Base-by-base conservation (phyloP, 2,888 invertebrate species). In the Charanyca ferruginea region DNA sequence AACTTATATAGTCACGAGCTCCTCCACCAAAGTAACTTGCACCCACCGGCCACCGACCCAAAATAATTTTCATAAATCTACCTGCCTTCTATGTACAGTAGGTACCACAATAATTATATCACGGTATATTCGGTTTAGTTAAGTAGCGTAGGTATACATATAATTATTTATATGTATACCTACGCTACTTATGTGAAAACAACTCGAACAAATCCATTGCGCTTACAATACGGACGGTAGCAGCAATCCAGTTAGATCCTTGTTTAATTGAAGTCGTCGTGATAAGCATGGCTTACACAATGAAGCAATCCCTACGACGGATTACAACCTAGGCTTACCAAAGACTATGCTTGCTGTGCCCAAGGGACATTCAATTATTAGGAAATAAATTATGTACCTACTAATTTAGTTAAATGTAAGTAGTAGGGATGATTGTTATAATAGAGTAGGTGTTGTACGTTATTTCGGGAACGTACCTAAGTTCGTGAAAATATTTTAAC, bases 211-310 rank as follows among this genome's bases (percentile, higher is more conserved):
- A 66, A 61, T 28, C 54, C 55, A 52, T 47, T 22, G 32, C 41
- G 25, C 47, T 53, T 48, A 44, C 49, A 41, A 41, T 25, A 44
- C 47, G 38, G 51, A 20, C 58, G 41, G 54, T 68, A 48, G 58
- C 69, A 67, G 62, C 69, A 77, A 77, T 80, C 75, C 62, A 61
- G 61, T 75, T 73, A 76, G 76, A 83, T 85, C 84, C 82, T 62
- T 73, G 77, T 81, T 83, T 86, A 86, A 85, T 86, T 85, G 77
- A 83, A 83, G 68, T 71, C 67, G 66, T 75, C 66, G 76, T 80
- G 85, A 85, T 85, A 85, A 80, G 83, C 79, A 64, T 42, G 67
- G 79, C 77, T 85, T 83, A 80, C 74, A 49, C 60, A 58, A 42
- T 41, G 66, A 66, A 76, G 69, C 74, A 80, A 78, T 80, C 76